Base-by-base conservation (phyloP, 2,113 vertebrate species). In the Nothoprocta pentlandii region DNA sequence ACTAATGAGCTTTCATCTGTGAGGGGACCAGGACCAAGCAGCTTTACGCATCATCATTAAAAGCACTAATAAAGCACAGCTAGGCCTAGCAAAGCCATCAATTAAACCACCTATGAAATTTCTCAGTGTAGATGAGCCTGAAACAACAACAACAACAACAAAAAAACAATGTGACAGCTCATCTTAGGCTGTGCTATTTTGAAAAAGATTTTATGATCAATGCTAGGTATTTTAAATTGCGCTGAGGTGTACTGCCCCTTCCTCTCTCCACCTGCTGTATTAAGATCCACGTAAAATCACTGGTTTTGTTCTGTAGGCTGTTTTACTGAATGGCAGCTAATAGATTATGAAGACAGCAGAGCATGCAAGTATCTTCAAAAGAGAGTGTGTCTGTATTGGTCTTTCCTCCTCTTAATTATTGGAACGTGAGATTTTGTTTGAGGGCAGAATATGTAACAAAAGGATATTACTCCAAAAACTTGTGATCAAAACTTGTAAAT, bases 11-110 rank as follows among this genome's bases (percentile, higher is more conserved):
- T 92, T 79, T 78, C 74, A 32, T 53, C 39, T 53, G 68, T 69
- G 41, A 54, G 66, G 75, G 87, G 89, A 94, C 92, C 81, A 94
- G 87, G 89, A 94, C 92, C 81, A 94, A 92, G 91, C 42, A 17
- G 39, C 1, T 49, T 41, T 85, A n/a, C 61, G 73, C 62, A 75
- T 92, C 76, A 42, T 64, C 70, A 47, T 56, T 62, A 71, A 89
- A 78, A 13, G 39, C 87, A 75, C 70, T 95, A 85, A 92, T 95
- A 81, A 95, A 69, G 78, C 91, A 42, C 84, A 79, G 17, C 16
- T 3, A 0, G 81, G 47, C 69, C 53, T 4, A 61, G 90, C 87
- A 16, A 80, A 89, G 78, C 87, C 73, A 70, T 62, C 87, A 79
- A 26, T 91, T 91, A 87, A 89, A 34, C 39, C 67, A 87, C 53